Conservation (phyloP, 2,113 vertebrate genomes). For the Sebastes schlegelii region DNA sequence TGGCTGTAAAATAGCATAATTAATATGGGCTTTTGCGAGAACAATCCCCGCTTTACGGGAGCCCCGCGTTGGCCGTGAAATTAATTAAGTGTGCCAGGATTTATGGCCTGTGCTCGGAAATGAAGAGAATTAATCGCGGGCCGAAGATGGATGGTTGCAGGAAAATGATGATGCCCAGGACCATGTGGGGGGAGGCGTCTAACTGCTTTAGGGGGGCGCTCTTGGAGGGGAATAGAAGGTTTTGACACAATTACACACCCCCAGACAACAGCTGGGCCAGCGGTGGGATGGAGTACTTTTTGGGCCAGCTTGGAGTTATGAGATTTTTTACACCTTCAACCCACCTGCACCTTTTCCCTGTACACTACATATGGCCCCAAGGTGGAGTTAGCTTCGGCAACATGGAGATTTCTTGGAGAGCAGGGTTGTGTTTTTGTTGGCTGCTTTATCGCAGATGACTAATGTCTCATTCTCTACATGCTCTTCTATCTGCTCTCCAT, state of each 20-base stretch:
- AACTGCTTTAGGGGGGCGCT: conserved; percentile 96
- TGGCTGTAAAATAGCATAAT: conserved; percentile 99
- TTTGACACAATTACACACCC: conserved; percentile 95
- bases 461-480: conserved; percentile 36
- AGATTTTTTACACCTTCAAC: conserved; percentile 58
- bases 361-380: not conserved
- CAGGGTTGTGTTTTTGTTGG: conserved; percentile 17
- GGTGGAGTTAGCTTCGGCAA: conserved; percentile 32
- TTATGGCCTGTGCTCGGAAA: conserved; percentile 96
- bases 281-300: conserved; percentile 83
- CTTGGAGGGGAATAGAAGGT: conserved; percentile 87
- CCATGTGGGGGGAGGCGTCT: conserved; percentile 83
- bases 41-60: conserved; percentile 98
- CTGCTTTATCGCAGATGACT: conserved; percentile 38
- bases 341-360: conserved; percentile 59
- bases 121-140: conserved; percentile 98
- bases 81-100: conserved; percentile 99
- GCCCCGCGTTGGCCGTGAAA: conserved; percentile 95
- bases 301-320: conserved; percentile 69
- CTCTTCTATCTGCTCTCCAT: conserved; percentile 29
- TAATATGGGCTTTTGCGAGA: conserved; percentile 99
- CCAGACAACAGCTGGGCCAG: conserved; percentile 91
- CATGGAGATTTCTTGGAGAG: conserved; percentile 47
- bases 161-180: conserved; percentile 96
- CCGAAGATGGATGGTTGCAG: conserved; percentile 98